phyloP scores from a whole-genome alignment of 2,888 invertebrate species.

The Pterostichus madidus region DNA sequence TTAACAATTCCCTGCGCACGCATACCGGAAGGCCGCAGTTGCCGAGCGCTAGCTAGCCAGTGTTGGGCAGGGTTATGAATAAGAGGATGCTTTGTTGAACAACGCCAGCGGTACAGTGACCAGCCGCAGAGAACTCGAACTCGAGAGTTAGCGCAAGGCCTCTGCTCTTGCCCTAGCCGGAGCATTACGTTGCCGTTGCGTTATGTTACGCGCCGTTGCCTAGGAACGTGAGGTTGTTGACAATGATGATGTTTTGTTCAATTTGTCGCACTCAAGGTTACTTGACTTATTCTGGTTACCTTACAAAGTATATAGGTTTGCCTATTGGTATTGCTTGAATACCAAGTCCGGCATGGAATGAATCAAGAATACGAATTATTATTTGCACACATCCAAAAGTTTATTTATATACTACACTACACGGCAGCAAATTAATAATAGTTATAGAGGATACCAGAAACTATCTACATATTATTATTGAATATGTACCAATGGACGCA shows the following conservation, averaged over 20 bases:
- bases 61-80: slow-evolving; percentile 72
- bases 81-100: slow-evolving; percentile 69
- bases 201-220: slow-evolving; percentile 37
- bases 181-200: slow-evolving; percentile 22
- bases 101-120: slow-evolving; percentile 49
- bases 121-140: slow-evolving; percentile 20
- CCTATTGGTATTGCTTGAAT: neutral
- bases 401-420: too few species aligned
- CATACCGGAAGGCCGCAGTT: slow-evolving; percentile 70
- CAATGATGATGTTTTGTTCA: slow-evolving; percentile 53
- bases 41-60: slow-evolving; percentile 54
- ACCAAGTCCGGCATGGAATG: neutral
- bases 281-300: neutral
- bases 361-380: neutral
- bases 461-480: too few species aligned
- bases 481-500: too few species aligned
- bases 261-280: slow-evolving; percentile 21
- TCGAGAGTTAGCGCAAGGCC: slow-evolving; percentile 48
- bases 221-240: slow-evolving; percentile 27
- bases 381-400: too few species aligned
- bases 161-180: slow-evolving; percentile 59
- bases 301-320: neutral
- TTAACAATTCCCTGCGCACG: slow-evolving; percentile 56
- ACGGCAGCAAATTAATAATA: too few species aligned
- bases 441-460: too few species aligned